These are phyloP conservation scores for Eremobia ochroleuca DNA, from an alignment of 2,888 invertebrate genomes.

Conservation along the genomic window DNA sequence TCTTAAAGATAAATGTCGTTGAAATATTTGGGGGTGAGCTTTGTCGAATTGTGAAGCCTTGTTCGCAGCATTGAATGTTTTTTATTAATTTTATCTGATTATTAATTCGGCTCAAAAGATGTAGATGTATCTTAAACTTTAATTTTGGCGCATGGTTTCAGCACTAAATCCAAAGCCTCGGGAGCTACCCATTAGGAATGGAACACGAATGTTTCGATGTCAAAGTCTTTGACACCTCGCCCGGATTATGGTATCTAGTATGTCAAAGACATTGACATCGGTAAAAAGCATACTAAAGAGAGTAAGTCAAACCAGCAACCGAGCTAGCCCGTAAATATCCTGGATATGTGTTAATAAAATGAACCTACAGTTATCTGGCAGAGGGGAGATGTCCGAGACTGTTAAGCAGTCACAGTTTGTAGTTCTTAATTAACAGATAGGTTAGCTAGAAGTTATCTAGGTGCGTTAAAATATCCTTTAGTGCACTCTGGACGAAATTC, in stretches of 20 bases:
- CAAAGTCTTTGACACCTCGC: too few relatives aligned
- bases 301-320: not conserved
- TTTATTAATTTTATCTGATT: too few relatives aligned
- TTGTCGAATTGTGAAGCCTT: not conserved
- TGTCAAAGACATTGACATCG: not conserved
- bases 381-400: not conserved
- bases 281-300: constrained; percentile 21
- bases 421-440: not conserved
- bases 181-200: too few relatives aligned
- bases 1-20: too few relatives aligned
- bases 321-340: not conserved
- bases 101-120: too few relatives aligned
- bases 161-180: not conserved
- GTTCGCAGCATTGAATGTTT: too few relatives aligned
- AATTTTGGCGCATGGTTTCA: not conserved
- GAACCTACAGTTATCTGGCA: not conserved
- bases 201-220: not conserved
- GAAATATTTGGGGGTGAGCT: not conserved
- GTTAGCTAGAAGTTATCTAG: too few relatives aligned
- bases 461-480: too few relatives aligned
- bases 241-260: not conserved
- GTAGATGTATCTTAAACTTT: too few relatives aligned
- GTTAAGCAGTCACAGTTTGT: not conserved
- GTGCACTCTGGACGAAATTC: too few relatives aligned
- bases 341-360: not conserved